Conservation (phyloP, 1,140 invertebrate species). For the Drosophila truncata region DNA sequence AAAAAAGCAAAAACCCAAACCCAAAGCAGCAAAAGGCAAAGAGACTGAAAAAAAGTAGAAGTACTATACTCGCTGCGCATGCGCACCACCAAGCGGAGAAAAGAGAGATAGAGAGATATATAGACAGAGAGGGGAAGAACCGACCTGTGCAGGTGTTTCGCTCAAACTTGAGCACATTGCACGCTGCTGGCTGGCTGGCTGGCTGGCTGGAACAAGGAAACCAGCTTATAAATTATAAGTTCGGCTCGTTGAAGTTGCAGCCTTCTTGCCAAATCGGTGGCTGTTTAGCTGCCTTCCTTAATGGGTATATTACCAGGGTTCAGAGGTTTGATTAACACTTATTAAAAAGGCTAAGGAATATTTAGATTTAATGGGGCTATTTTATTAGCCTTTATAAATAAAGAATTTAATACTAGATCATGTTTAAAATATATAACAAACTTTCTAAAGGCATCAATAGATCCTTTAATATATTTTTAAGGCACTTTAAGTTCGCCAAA, state of each 20-base stretch:
- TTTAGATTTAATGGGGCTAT: neutral
- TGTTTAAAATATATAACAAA: neutral
- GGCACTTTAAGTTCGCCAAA: neutral
- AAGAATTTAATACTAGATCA: neutral
- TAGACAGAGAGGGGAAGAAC: neutral
- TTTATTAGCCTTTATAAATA: neutral
- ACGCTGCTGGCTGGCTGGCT: slow-evolving; percentile 11
- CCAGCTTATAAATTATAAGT: slow-evolving; percentile 77
- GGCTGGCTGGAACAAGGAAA: slow-evolving; percentile 59
- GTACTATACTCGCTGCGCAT: slow-evolving; percentile 61
- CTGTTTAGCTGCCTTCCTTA: slow-evolving; percentile 9
- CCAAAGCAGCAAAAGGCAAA: slow-evolving; percentile 12
- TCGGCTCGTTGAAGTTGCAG: slow-evolving; percentile 31
- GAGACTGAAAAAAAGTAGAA: slow-evolving; percentile 67
- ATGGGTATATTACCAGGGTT: slow-evolving; percentile 10
- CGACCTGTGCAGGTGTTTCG: slow-evolving; percentile 75
- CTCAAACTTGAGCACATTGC: slow-evolving; percentile 36
- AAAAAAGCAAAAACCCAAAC: slow-evolving; percentile 65
- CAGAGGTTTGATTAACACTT: neutral
- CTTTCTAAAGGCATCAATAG: no score
- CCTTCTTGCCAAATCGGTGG: slow-evolving; percentile 34
- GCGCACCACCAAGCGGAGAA: slow-evolving; percentile 29
- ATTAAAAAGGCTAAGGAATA: neutral
- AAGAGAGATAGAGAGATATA: neutral
- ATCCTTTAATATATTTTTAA: neutral